Evolutionary conservation across 2,797 vertebrate genomes (phyloP), one percentile per base, ranked within the genome.

Genomic region (Sebastes trivittatus): DNA sequence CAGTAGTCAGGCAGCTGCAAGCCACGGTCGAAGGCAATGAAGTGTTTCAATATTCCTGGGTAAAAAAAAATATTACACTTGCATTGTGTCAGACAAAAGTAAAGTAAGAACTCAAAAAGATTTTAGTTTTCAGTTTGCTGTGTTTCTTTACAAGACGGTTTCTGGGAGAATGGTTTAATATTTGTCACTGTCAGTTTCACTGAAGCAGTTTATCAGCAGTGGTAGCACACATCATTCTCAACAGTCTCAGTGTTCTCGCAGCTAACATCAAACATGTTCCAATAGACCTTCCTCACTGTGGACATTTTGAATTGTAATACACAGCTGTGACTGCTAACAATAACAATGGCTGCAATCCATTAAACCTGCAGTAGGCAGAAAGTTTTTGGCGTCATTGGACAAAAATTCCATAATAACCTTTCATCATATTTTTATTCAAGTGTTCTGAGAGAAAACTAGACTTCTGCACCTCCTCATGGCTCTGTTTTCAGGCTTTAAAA

Each of bases 371-470:
- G 18, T 49, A 20, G 16, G 46, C 46, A 49, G 46, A 49, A 49
- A 0, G 18, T 20, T 49, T 49, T 49, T 49, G 46, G 7, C 3
- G 3, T 49, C 46, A 49, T 20, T 49, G 16, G 18, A 20, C 46
- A 49, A 49, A 49, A 20, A 49, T 0, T 8, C 46, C 0, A 49
- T 49, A 20, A 49, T 49, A 49, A 49, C 46, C 46, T 20, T 49
- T 49, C 46, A 49, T 0, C 46, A 49, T 0, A 49, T 49, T 49
- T 0, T 49, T 0, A 49, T 49, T 49, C 7, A 49, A 49, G 46
- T 20, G 18, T 49, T 46, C 46, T 46, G 16, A 20, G 42, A 18
- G 42, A 18, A 16, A 42, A 42, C 14, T 7, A 46, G 42, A 46
- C 42, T 46, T 46, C 42, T 18, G 42, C 42, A 46, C 42, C 38